Percentiles rank a stretch among this genome's conserved stretches.
phyloP scores from a whole-genome alignment of 2,888 invertebrate species.

The Andrena fulva region DNA sequence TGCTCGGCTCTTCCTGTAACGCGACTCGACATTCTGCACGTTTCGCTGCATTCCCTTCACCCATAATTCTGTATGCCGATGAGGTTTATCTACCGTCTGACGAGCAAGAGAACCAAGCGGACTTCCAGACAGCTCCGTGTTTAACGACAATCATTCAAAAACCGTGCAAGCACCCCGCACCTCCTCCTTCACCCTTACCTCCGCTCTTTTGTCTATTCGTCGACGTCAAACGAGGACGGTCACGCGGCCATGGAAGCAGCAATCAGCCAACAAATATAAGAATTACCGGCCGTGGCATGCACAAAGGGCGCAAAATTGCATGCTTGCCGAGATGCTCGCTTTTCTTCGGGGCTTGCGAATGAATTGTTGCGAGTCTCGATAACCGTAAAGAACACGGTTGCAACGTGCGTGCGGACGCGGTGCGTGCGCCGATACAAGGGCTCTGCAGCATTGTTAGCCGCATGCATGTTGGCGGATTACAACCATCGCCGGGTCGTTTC shows the following conservation, averaged over 20 bases:
- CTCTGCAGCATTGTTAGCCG: slow-evolving; percentile 28
- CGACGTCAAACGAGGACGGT: slow-evolving; percentile 15
- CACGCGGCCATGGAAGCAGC: slow-evolving; percentile 17
- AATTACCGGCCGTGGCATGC: slow-evolving; percentile 38
- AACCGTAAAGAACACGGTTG: background rate
- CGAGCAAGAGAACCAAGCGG: background rate
- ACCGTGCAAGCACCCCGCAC: background rate
- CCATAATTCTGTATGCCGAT: background rate
- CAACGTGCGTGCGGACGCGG: slow-evolving; percentile 4
- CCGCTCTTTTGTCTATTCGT: slow-evolving; percentile 26
- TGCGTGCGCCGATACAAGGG: slow-evolving; percentile 33
- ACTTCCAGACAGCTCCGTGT: slow-evolving; percentile 32
- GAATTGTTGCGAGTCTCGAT: slow-evolving; percentile 30
- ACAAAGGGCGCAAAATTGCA: slow-evolving; percentile 31
- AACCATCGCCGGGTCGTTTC: slow-evolving; percentile 16
- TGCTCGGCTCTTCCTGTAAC: background rate
- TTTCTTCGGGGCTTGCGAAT: slow-evolving; percentile 36
- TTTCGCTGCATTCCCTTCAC: background rate
- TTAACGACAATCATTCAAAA: slow-evolving; percentile 39
- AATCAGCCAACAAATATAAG: slow-evolving; percentile 34
- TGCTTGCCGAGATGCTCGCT: slow-evolving; percentile 23
- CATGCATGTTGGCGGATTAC: slow-evolving; percentile 22
- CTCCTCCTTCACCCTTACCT: background rate
- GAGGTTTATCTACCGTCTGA: slow-evolving; percentile 8
- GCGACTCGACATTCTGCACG: no score